Percentiles rank a stretch among this genome's conserved stretches.
These are phyloP conservation scores for Aproaerema taeniolella DNA, from an alignment of 2,888 invertebrate species.

Conservation along the genomic window DNA sequence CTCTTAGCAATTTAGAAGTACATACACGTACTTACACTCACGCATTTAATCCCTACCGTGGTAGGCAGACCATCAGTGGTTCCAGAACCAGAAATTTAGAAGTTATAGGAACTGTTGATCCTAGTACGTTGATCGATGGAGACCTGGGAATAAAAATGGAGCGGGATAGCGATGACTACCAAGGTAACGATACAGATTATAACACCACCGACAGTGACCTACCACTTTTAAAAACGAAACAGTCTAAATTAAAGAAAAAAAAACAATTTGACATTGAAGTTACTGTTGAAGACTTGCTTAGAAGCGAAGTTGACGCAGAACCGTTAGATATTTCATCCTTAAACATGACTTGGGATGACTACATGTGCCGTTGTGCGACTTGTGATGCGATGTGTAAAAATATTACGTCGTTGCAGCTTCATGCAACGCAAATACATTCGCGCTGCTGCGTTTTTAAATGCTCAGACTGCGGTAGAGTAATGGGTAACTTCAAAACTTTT, in stretches of 20 bases:
- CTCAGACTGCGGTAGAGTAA: slow-evolving; percentile 50
- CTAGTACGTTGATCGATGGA: slow-evolving; percentile 30
- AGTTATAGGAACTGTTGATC: slow-evolving; percentile 30
- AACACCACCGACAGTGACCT: slow-evolving; percentile 51
- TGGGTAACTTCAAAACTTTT: slow-evolving; percentile 44
- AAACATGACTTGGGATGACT: slow-evolving; percentile 51
- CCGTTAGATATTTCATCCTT: slow-evolving; percentile 26
- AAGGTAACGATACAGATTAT: slow-evolving; percentile 28
- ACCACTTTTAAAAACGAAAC: slow-evolving; percentile 43
- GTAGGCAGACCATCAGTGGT: no score
- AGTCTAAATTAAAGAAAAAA: slow-evolving; percentile 30
- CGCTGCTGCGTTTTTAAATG: slow-evolving; percentile 60
- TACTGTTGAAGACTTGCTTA: slow-evolving; percentile 9
- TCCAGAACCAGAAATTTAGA: no score
- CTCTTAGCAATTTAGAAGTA: no score
- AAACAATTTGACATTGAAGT: slow-evolving; percentile 12
- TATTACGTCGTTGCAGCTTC: slow-evolving; percentile 49
- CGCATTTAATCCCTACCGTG: no score
- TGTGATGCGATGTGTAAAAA: slow-evolving; percentile 64
- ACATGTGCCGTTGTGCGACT: slow-evolving; percentile 53
- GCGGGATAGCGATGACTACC: slow-evolving; percentile 30
- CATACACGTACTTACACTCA: no score
- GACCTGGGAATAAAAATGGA: slow-evolving; percentile 40
- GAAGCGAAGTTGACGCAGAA: slow-evolving; percentile 16
- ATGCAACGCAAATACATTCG: slow-evolving; percentile 56